Conservation (phyloP, 2,888 invertebrate species). For the Philonicus albiceps region DNA sequence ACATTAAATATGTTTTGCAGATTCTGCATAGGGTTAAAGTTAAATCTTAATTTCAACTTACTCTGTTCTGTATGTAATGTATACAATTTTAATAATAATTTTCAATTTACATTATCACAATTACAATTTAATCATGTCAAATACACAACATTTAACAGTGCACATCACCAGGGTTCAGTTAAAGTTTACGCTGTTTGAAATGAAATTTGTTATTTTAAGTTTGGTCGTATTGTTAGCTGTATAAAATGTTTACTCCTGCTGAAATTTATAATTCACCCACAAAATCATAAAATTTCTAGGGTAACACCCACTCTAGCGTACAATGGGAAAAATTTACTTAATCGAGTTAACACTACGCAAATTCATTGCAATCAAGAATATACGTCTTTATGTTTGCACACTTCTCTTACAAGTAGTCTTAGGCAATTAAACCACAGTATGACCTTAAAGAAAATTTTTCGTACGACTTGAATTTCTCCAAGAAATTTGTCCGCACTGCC, state of each 20-base stretch:
- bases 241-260: not conserved
- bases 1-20: too few relatives aligned
- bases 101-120: not conserved
- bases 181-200: not conserved
- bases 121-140: not conserved
- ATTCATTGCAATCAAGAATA: not conserved
- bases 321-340: not conserved
- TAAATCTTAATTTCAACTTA: not conserved
- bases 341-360: not conserved
- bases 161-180: not conserved
- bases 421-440: not conserved
- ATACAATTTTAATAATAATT: not conserved
- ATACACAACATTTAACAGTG: not conserved
- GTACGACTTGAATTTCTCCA: not conserved
- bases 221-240: not conserved
- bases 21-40: too few relatives aligned
- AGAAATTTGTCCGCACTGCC: not conserved
- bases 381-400: not conserved
- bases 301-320: not conserved
- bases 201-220: not conserved
- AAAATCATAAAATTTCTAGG: not conserved
- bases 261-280: not conserved
- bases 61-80: not conserved
- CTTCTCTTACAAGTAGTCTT: not conserved
- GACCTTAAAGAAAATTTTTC: not conserved